Evolutionary conservation across 1,140 invertebrate species (phyloP), one percentile per base, ranked within the genome.

Genomic region (Anastrepha ludens): DNA sequence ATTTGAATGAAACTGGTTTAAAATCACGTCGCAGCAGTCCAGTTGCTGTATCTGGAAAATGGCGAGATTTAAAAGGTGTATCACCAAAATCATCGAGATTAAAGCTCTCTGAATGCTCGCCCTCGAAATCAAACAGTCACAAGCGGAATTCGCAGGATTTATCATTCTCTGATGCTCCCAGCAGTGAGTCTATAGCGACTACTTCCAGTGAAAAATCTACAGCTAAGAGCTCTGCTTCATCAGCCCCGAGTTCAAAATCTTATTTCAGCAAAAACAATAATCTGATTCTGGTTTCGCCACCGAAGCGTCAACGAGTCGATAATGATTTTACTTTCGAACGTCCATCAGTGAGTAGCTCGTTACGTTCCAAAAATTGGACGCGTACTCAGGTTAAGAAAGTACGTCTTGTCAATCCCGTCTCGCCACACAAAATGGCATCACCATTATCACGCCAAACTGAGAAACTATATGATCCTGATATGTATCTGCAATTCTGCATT

Each of bases 391-490:
- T 91, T 15, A 93, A 92, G 87, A 93, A 92, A 85, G 86, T 89
- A 44, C 47, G 92, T 44, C 70, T 93, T 50, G 70, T 88, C 0
- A 91, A 29, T 1, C 29, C 29, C 29, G 29, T 29, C 29, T 29
- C 29, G 29, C 29, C 29, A 29, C 29, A 29, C 29, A 50, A 91
- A 15, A 87, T 92, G 60, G 91, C 90, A 50, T 93, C 92, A 55
- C 88, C 91, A 0, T 29, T 29, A 20, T 65, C 8, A 90, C 89
- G 2, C 90, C 90, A 2, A 74, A 88, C 74, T 0, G 89, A 91
- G 1, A 93, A 91, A 65, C 89, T 93, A 0, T 93, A 93, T 58
- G 91, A 93, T 64, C 91, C 91, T 0, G 91, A 92, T 20, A 85
- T 92, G 7, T 92, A 90, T 89, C 74, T 93, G 86, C 90, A 92